Evolutionary conservation across 2,888 invertebrate species (phyloP), one percentile per base, ranked within the genome.

Genomic region (Macrophya annulata): DNA sequence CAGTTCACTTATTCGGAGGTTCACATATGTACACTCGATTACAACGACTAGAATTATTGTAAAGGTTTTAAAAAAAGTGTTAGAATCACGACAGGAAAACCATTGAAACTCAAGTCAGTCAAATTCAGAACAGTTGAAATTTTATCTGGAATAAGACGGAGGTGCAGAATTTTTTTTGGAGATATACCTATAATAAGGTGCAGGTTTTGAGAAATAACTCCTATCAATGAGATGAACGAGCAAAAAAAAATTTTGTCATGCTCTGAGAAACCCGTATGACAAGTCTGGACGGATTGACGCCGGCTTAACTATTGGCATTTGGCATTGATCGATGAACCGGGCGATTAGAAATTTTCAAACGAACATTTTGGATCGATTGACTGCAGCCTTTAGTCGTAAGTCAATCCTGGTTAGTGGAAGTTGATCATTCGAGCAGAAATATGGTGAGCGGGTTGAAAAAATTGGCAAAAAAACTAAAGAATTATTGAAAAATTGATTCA

Each of bases 331-430:
- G 71, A 71, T 71, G 6, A 31, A 40, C 40, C 37, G 40, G 31
- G n/a, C 40, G 71, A 71, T 71, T 71, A 71, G 71, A 71, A 37
- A 40, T 71, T 71, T 37, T 17, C n/a, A 71, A 71, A 37, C n/a
- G 17, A 31, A 71, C 17, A 17, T 40, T 71, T 71, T 37, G 31
- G 12, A 40, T 9, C 71, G 37, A 4, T 71, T 71, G 37, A 17
- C 17, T 31, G 40, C 62, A 71, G 17, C 21, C 37, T 10, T 71
- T 40, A 71, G 71, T 71, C 40, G 40, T 71, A 17, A 71, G 71
- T 40, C 40, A 71, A 71, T 17, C 40, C 37, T 40, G 2, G 71
- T 9, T 17, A 15, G 40, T 40, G 9, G 37, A 71, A 37, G 71
- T 71, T 9, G 17, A 40, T 71, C 15, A 25, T 68, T 25, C 15